Evolutionary conservation across 1,140 invertebrate species (phyloP), one percentile per base, ranked within the genome.

Genomic region (Berghia stephanieae): DNA sequence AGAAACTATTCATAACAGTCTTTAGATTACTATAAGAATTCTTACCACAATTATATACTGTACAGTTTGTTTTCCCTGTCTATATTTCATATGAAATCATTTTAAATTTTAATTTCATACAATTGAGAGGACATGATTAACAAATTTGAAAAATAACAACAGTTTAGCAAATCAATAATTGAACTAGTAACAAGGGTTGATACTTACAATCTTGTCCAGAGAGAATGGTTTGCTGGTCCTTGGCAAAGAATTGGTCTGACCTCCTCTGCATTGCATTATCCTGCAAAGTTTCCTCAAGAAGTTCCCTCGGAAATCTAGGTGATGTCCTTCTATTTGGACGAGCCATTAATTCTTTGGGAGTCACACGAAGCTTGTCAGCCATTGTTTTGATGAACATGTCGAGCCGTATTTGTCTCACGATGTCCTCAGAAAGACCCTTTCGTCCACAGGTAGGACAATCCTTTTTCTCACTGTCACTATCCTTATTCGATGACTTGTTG

Each of bases 161-260:
- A 27, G 8, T 63, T 16, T 18, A 10, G 10, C 13, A 8, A 27
- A 10, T 27, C 10, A 63, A 27, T 27, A 8, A 63, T 10, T 21
- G 16, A 18, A 27, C 10, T 8, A 18, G 8, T 8, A 63, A 27
- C 27, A 27, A 27, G 13, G 24, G 57, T n/a, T n/a, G n/a, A n/a
- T 63, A 68, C 66, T 68, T 24, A 68, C 66, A 38, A 13, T 68
- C 16, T 16, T 70, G 13, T 4, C 67, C 67, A 31, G 67, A 3
- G 3, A 70, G 18, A 31, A 70, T 70, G 38, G 46, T 24, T 24
- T 70, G 38, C 36, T 70, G 38, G 67, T 70, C 67, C 31, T 3
- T n/a, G 42, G 67, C 67, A 24, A 44, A 43, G 38, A 70, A 70
- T 8, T 44, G n/a, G n/a, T 70, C 67, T 8, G 8, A 10, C 67